Base-by-base conservation (phyloP, 2,888 invertebrate species). In the Pammene fasciana region DNA sequence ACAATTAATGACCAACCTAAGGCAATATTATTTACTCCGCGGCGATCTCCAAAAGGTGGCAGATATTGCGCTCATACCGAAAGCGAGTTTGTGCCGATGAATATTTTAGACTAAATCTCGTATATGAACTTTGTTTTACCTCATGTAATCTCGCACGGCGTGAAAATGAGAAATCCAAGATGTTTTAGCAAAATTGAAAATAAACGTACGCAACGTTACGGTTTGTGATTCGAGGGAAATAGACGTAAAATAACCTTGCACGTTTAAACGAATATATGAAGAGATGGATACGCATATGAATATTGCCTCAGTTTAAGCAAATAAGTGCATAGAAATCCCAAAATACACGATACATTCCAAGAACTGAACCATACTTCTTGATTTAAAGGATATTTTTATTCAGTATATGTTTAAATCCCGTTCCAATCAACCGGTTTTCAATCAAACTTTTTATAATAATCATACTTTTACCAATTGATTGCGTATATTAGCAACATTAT, bases 91-190 rank as follows among this genome's bases (percentile, higher is more conserved):
- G 73, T 75, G 76, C 77, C 80, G 80, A 79, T 86, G 85, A 87
- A 87, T 87, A 86, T 84, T 88, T 85, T 82, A 87, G 82, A 82
- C 76, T 80, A 84, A 83, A 80, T 79, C 78, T 76, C 78, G 75
- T 76, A 72, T 75, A 75, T 77, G 75, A 73, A 74, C 71, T 76
- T 74, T 72, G 74, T 74, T 75, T 75, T 76, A 74, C 75, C 77
- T 57, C 68, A 14, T 73, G 76, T 82, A 82, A 84, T 83, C 79
- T 85, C 74, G 34, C 72, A 74, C 77, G 77, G 77, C 78, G 79
- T 82, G 81, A 83, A 65, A 83, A 86, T 84, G 82, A 83, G 82
- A 83, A 81, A 84, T 85, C 83, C 80, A 81, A 81, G 80, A 79
- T 83, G 83, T 78, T 77, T 72, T 76, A 73, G 75, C 72, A 71